Conservation (phyloP, 64 coral and sea anemone genomes). For the Dendronephthya gigantea region DNA sequence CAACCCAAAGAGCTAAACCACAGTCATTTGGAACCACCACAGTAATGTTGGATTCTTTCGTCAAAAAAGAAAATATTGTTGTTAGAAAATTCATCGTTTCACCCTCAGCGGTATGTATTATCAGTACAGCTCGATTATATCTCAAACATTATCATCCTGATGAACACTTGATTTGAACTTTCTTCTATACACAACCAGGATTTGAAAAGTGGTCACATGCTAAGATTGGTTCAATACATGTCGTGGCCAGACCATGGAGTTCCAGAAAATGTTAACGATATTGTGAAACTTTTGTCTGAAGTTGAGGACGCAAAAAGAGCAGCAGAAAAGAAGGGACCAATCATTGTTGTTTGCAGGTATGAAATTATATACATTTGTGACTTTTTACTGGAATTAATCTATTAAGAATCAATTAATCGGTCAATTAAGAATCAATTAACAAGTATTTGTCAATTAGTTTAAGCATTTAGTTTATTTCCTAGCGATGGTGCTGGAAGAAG, state of each 20-base stretch:
- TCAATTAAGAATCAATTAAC: too few relatives aligned
- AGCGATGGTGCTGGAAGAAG: slow-evolving; percentile 39
- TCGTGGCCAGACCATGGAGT: neutral
- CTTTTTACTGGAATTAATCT: neutral
- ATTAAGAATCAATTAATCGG: too few relatives aligned
- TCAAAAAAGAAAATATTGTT: neutral
- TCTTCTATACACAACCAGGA: neutral
- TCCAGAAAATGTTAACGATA: neutral
- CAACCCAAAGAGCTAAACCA: neutral
- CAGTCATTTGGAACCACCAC: neutral
- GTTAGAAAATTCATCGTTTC: neutral
- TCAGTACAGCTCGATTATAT: neutral
- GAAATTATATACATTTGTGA: neutral
- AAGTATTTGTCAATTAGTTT: too few relatives aligned
- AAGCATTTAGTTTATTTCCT: too few relatives aligned
- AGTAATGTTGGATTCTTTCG: neutral
- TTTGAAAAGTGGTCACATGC: neutral
- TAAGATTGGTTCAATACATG: neutral
- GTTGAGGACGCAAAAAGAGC: neutral
- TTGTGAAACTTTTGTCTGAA: neutral
- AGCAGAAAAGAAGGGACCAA: neutral
- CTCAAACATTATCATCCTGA: too few relatives aligned
- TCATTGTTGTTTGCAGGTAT: neutral
- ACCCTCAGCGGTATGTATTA: neutral
- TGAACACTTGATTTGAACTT: neutral